Evolutionary conservation across 2,797 vertebrate genomes (phyloP), one percentile per base, ranked within the genome.

Genomic region (Valencia hispanica): DNA sequence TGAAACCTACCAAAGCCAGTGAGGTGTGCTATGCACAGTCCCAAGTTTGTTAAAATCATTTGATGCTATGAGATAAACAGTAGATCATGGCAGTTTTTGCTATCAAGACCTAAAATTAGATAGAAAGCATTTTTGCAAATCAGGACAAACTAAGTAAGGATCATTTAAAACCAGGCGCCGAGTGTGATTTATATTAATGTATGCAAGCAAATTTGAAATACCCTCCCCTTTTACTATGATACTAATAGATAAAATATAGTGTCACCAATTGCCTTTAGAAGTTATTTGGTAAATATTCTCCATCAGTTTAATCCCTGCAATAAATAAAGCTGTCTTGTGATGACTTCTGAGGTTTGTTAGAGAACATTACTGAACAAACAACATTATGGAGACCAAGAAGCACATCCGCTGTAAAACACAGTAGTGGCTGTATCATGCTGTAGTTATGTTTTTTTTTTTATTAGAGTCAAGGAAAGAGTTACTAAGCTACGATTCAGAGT

Each of bases 1-100:
- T 76, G 57, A 74, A 78, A 73, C 30, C 39, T 12, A 14, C 9
- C 8, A 47, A 48, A 68, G 32, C n/a, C 48, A 17, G 45, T 14
- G 30, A 75, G 30, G 30, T 41, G 50, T 68, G 25, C 69, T 41
- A 63, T 11, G 12, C 14, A 43, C 22, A 20, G 34, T 47, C 65
- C 20, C 10, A 47, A 22, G 27, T 39, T 72, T 47, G 12, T 70
- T 72, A 20, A 50, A 63, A 43, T 45, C 2, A 55, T 74, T 68
- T 61, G 11, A 74, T 69, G 36, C 18, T 65, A 27, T 66, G 1
- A 53, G 22, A 47, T 66, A 22, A 30, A 47, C 45, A 9, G 9
- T 73, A 10, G 59, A 39, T 57, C 5, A 32, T 34, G 17, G 36
- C 10, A 25, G 30, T 71, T 50, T 25, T 39, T 25, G 18, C 32